phyloP scores from a whole-genome alignment of 64 coral and sea anemone genomes.

The Stylophora pistillata region DNA sequence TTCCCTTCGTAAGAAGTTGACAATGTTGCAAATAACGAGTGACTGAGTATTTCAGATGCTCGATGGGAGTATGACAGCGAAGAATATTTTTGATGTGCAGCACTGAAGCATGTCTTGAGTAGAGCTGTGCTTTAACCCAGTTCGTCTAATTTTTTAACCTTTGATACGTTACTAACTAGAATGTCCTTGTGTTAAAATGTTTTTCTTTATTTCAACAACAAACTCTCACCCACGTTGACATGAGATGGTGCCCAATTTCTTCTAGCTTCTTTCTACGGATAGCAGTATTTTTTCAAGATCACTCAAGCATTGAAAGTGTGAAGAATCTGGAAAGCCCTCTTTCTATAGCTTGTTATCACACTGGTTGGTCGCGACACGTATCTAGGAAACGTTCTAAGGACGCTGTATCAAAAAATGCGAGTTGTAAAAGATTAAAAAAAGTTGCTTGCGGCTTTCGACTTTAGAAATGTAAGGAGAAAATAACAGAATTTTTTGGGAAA shows the following conservation, averaged over 20 bases:
- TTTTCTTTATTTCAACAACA: neutral
- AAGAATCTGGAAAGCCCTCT: neutral
- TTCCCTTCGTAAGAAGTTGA: neutral
- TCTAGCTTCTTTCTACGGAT: neutral
- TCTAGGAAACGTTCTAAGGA: neutral
- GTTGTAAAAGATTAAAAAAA: neutral
- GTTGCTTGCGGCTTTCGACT: neutral
- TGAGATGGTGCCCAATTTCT: neutral
- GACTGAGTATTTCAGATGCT: neutral
- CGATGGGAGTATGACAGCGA: neutral
- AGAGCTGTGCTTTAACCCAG: neutral
- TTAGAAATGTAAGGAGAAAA: neutral
- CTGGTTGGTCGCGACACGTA: neutral
- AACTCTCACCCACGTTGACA: neutral
- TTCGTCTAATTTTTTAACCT: neutral
- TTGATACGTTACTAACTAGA: neutral
- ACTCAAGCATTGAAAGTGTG: constrained; percentile 14
- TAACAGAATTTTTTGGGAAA: neutral
- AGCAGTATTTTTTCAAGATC: neutral
- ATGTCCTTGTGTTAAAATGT: neutral
- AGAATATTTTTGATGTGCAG: neutral
- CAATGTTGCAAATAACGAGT: neutral
- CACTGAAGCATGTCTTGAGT: neutral
- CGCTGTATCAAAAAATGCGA: neutral
- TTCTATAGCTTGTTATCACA: neutral